Conservation (phyloP, 2,888 invertebrate species). For the Azorinus chamasolen region DNA sequence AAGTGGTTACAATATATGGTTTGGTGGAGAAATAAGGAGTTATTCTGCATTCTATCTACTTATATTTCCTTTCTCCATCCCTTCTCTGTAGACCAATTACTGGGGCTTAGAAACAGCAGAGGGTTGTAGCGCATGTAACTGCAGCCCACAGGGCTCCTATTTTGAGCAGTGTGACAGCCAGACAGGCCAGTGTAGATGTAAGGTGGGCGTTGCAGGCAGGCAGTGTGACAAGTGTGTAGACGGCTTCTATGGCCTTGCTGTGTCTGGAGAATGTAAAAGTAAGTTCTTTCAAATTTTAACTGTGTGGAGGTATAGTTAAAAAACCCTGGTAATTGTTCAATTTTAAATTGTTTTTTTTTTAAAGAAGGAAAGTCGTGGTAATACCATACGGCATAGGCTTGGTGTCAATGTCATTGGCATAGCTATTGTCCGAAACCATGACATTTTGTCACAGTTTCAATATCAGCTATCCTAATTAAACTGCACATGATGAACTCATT, state of each 20-base stretch:
- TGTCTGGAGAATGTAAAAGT: slow-evolving; percentile 79
- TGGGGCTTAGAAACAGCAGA: slow-evolving; percentile 77
- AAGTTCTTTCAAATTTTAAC: slow-evolving; percentile 24
- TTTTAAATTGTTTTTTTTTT: background rate
- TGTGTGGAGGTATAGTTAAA: too few relatives aligned
- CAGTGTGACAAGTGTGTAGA: slow-evolving; percentile 96
- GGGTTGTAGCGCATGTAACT: slow-evolving; percentile 91
- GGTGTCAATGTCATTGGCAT: too few relatives aligned
- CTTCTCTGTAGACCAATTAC: slow-evolving; percentile 69
- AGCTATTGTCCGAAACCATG: too few relatives aligned
- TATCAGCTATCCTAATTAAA: too few relatives aligned
- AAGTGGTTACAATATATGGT: too few relatives aligned
- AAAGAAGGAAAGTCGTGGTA: too few relatives aligned
- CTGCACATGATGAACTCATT: too few relatives aligned
- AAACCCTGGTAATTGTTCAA: background rate
- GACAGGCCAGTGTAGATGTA: slow-evolving; percentile 94
- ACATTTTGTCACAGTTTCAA: too few relatives aligned
- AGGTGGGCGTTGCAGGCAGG: slow-evolving; percentile 93
- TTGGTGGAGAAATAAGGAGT: too few relatives aligned
- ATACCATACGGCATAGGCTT: too few relatives aligned
- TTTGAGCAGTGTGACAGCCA: slow-evolving; percentile 75
- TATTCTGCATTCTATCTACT: too few relatives aligned
- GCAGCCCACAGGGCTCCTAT: slow-evolving; percentile 90
- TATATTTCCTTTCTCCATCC: too few relatives aligned
- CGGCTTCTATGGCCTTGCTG: slow-evolving; percentile 87